Evolutionary conservation across 2,888 invertebrate genomes (phyloP).

Genomic region (Mythimna lalbum): DNA sequence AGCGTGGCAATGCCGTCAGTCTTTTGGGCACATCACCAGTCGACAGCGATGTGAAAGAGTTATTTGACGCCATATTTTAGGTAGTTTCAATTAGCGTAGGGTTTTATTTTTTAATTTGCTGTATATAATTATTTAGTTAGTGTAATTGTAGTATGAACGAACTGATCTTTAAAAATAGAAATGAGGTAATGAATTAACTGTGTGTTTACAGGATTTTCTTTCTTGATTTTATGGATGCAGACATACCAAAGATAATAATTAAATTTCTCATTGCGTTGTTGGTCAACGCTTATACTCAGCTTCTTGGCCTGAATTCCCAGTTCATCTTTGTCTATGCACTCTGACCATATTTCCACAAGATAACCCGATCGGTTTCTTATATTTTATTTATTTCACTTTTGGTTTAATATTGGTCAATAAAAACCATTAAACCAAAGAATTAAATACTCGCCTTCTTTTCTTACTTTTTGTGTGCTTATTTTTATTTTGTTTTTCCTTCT

Average conservation of each 20-base stretch:
- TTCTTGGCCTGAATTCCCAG: constrained; percentile 48
- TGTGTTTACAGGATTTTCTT: not conserved
- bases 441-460: too few relatives aligned
- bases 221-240: not conserved
- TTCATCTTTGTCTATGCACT: constrained; percentile 22
- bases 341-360: not conserved
- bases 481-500: too few relatives aligned
- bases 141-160: too few relatives aligned
- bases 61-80: too few relatives aligned
- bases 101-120: too few relatives aligned
- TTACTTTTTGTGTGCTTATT: too few relatives aligned
- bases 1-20: too few relatives aligned
- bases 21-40: too few relatives aligned
- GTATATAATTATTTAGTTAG: too few relatives aligned
- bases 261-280: constrained; percentile 41
- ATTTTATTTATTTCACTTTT: not conserved
- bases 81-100: too few relatives aligned
- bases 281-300: constrained; percentile 21
- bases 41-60: too few relatives aligned
- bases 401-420: not conserved
- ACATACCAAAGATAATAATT: constrained; percentile 29
- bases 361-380: constrained; percentile 24
- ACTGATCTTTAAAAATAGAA: too few relatives aligned
- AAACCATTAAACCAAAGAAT: not conserved
- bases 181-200: not conserved